These are phyloP conservation scores for Diplazon laetatorius DNA, from an alignment of 2,888 invertebrate genomes.

Conservation along the genomic window DNA sequence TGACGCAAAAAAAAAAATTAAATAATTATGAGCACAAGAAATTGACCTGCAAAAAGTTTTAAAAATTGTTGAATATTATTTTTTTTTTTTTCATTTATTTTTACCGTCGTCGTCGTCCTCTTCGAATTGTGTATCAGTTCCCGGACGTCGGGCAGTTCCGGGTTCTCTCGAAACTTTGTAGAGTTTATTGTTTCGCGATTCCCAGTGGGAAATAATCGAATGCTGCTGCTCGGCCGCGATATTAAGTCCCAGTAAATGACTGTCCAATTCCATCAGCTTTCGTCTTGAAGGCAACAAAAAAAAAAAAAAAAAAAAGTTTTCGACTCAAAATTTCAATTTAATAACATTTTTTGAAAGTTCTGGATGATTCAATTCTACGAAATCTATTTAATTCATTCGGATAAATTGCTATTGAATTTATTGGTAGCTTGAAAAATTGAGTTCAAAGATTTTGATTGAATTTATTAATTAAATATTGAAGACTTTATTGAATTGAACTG, in stretches of 20 bases:
- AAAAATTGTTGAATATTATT: background rate
- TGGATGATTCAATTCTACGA: too few relatives aligned
- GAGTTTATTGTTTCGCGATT: conserved; percentile 90
- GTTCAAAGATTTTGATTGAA: too few relatives aligned
- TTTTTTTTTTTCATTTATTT: conserved; percentile 12
- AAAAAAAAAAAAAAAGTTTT: too few relatives aligned
- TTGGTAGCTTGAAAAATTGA: too few relatives aligned
- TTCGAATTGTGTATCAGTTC: conserved; percentile 70
- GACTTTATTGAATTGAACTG: too few relatives aligned
- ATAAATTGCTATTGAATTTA: too few relatives aligned
- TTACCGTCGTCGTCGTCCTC: conserved; percentile 74
- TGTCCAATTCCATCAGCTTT: conserved; percentile 95
- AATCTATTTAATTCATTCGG: too few relatives aligned
- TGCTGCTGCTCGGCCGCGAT: conserved; percentile 95
- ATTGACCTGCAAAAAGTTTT: too few relatives aligned
- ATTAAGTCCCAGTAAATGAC: conserved; percentile 92
- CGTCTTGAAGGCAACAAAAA: too few relatives aligned
- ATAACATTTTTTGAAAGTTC: too few relatives aligned
- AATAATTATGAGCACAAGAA: background rate
- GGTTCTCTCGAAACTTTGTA: conserved; percentile 86
- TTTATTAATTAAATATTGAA: too few relatives aligned
- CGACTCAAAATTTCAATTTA: too few relatives aligned
- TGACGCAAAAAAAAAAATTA: background rate
- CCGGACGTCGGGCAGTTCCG: conserved; percentile 73
- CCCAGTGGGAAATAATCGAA: conserved; percentile 94